These are phyloP conservation scores for Neuroterus valhalla DNA, from an alignment of 1,140 invertebrate genomes.

Conservation along the genomic window DNA sequence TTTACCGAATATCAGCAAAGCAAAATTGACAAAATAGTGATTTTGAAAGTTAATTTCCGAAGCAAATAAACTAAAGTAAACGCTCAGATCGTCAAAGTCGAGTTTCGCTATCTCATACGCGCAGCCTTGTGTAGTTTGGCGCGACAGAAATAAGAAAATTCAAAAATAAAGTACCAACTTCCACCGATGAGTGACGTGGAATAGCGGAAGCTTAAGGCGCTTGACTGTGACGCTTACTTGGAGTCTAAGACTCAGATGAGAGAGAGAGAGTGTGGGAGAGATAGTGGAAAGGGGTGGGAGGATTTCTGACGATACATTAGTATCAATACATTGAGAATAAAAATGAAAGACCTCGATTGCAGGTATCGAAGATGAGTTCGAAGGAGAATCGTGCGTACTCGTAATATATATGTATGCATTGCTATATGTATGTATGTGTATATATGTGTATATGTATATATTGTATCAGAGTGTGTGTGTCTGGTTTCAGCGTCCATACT, in stretches of 20 bases:
- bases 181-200: constrained; percentile 29
- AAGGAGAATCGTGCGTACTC: constrained; percentile 7
- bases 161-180: constrained; percentile 25
- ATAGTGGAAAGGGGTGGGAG: no score
- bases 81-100: constrained; percentile 15
- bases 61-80: constrained; percentile 21
- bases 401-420: neutral
- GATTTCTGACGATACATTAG: no score
- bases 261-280: neutral
- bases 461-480: constrained; percentile 65
- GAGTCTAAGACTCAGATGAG: neutral
- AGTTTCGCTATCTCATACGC: constrained; percentile 23
- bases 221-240: constrained; percentile 14
- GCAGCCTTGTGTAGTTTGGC: constrained; percentile 28
- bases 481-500: constrained; percentile 92
- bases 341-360: neutral
- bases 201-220: constrained; percentile 22
- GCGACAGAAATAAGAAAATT: constrained; percentile 31
- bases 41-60: constrained; percentile 8
- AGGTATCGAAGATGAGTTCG: neutral
- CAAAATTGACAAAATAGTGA: neutral
- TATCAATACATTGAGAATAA: neutral
- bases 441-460: constrained; percentile 7
- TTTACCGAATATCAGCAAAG: no score
- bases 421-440: neutral